Evolutionary conservation across 1,140 invertebrate species (phyloP), one percentile per base, ranked within the genome.

Genomic region (Cherax destructor): DNA sequence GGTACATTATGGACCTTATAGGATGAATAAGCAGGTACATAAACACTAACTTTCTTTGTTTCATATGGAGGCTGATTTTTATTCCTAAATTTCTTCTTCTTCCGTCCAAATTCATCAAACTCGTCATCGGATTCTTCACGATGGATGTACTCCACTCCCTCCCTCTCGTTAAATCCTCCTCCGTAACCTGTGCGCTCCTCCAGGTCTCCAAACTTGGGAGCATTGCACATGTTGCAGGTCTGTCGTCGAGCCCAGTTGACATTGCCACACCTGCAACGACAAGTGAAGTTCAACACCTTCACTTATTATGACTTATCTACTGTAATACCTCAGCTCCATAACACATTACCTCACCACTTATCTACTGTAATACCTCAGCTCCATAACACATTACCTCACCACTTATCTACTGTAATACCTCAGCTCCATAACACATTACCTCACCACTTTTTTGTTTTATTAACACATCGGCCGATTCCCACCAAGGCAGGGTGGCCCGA

Each of bases 201-300:
- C 78, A 98, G 96, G 95, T 99, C 98, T 4, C 97, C 97, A 95
- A 98, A 98, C 95, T 99, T 99, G 3, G 99, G 98, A 3, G 99
- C 98, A 95, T 99, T 99, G 95, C 99, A 99, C 95, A 99, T 98
- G 95, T 99, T 99, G 94, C 99, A 99, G 83, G 97, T 98, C 93
- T 97, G 97, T 77, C 99, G 95, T 89, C 99, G 96, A 18, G 99
- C 99, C 99, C 99, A 99, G 94, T 99, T 99, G 4, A 99, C 99
- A 95, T 99, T 99, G 2, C 98, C 99, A 95, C 99, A 99, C 93
- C 96, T 96, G 87, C 50, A 94, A 72, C 61, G 79, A 72, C 41
- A 65, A 88, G 80, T 61, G 7, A 41, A 41, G 30, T 41, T 41
- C 30, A 41, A 41, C 30, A 41, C 0, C 30, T 41, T 41, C 30